Evolutionary conservation across 2,888 invertebrate species (phyloP), one percentile per base, ranked within the genome.

Genomic region (Polymixis flavicincta): DNA sequence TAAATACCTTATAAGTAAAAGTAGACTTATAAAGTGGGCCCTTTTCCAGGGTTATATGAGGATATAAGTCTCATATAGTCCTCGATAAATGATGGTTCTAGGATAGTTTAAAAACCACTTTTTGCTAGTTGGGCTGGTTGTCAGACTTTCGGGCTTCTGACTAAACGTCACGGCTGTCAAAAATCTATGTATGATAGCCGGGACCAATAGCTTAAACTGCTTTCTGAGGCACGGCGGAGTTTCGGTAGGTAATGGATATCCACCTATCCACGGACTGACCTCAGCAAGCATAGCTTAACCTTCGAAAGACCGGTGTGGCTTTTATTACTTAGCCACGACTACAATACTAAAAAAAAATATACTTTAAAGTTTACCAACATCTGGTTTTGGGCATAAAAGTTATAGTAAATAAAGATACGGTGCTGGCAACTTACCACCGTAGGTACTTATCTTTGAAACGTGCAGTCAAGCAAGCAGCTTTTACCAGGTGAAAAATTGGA

Each of bases 401-500:
- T 37, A 28, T 42, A 4, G 25, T 17, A 3, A 48, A 54, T 54
- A 52, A 28, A 52, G 25, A n/a, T 68, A 54, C 8, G 54, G 3
- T 57, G 28, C 5, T n/a, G 17, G 25, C 55, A 7, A 25, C 7
- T 25, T 25, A 25, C 14, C 55, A 17, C 25, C 14, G 55, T 55
- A n/a, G n/a, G n/a, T n/a, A 25, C 14, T 55, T 55, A 17, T 25
- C 14, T 64, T 17, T 61, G 13, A 66, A 52, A 55, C 28, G 19
- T 71, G 50, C 54, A 65, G 28, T 57, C 61, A 59, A 74, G 59
- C 66, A 57, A 69, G 42, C 55, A 55, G 48, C 37, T 71, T 61
- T 55, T 70, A 42, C 57, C 37, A 50, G 54, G n/a, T 37, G 72
- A 70, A 73, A 68, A 68, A 71, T 64, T 66, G 60, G 70, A 73